phyloP scores from a whole-genome alignment of 2,797 vertebrate genomes.

The Fratercula arctica region DNA sequence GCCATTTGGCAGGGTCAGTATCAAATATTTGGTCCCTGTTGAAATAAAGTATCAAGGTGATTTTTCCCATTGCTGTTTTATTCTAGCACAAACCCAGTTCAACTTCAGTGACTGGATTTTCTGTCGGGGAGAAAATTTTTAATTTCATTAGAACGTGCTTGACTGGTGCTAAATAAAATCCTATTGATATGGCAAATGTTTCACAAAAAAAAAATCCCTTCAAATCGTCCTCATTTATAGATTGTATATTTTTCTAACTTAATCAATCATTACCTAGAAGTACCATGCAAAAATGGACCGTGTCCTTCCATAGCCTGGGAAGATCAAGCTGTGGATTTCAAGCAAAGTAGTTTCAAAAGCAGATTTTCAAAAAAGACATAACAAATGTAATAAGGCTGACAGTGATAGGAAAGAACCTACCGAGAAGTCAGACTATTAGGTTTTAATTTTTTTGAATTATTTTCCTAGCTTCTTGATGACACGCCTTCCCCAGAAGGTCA shows the following conservation, averaged over 20 bases:
- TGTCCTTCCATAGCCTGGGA: background rate
- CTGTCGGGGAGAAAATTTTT: background rate
- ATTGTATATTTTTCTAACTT: background rate
- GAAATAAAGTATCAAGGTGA: background rate
- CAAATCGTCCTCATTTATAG: background rate
- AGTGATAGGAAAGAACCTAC: too few species aligned
- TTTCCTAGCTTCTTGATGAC: background rate
- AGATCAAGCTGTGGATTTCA: background rate
- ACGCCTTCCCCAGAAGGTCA: background rate
- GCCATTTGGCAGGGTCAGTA: background rate
- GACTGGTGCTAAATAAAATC: background rate
- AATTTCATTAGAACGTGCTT: accelerated
- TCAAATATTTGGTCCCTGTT: background rate
- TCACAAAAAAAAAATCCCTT: background rate
- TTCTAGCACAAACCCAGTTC: background rate
- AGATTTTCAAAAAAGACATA: accelerated
- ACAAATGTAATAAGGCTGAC: background rate
- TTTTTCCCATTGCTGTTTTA: background rate
- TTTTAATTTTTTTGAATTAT: background rate
- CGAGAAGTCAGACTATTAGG: background rate
- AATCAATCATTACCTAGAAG: background rate
- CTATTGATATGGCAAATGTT: background rate
- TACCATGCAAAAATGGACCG: accelerated
- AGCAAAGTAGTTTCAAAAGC: background rate
- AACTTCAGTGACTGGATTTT: background rate